phyloP scores from a whole-genome alignment of 2,113 vertebrate species.

The Melanerpes aurifrons region DNA sequence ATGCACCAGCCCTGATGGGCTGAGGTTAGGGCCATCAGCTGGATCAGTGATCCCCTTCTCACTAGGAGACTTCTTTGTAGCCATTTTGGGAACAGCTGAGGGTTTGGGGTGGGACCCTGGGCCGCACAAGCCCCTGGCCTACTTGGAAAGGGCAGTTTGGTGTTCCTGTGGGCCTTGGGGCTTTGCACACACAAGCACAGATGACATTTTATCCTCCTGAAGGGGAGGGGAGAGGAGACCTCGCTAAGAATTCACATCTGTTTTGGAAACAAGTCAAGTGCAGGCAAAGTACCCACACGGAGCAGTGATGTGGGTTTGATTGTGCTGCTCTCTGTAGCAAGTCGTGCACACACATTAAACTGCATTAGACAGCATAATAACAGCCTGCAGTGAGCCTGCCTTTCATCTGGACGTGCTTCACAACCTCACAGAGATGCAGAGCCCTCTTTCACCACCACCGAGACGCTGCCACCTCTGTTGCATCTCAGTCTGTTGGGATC shows the following conservation, averaged over 20 bases:
- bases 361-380: conserved; percentile 57
- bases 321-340: conserved; percentile 52
- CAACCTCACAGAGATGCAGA: not conserved
- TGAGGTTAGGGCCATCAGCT: not conserved
- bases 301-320: conserved; percentile 71
- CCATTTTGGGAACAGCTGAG: conserved; percentile 35
- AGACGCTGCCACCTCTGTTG: not conserved
- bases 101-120: not conserved
- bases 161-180: not conserved
- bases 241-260: conserved; percentile 58
- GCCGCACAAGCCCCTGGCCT: conserved; percentile 10
- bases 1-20: not conserved
- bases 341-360: conserved; percentile 52
- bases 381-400: conserved; percentile 57
- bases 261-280: conserved; percentile 55
- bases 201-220: conserved; percentile 50
- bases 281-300: conserved; percentile 58
- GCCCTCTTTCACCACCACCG: not conserved
- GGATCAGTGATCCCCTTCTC: conserved; percentile 37
- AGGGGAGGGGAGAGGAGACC: conserved; percentile 28
- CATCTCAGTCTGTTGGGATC: not conserved
- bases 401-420: conserved; percentile 63
- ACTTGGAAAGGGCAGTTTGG: not conserved
- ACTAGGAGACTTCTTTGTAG: conserved; percentile 29
- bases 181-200: conserved; percentile 3